Evolutionary conservation across 2,797 vertebrate species (phyloP).

Genomic region (Thalassophryne amazonica): DNA sequence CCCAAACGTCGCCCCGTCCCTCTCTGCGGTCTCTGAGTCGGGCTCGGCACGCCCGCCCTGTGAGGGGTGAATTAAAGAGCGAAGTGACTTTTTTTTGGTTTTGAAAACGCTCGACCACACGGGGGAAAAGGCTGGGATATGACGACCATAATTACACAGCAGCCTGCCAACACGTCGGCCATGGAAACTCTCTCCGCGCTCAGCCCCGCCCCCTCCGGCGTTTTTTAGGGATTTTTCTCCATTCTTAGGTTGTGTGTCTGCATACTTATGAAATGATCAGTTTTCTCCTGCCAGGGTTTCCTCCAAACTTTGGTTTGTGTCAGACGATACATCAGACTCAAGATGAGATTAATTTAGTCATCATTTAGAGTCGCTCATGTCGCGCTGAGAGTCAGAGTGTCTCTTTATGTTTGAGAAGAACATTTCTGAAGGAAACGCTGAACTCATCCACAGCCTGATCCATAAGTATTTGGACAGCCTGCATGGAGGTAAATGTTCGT

Average conservation of each 20-base stretch:
- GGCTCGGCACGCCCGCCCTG: not conserved
- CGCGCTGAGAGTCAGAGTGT: no score
- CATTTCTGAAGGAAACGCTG: no score
- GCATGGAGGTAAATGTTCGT: no score
- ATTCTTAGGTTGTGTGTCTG: slow-evolving; percentile 33
- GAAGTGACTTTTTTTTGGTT: slow-evolving; percentile 29
- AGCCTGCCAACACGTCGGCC: slow-evolving; percentile 75
- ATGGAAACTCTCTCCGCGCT: slow-evolving; percentile 80
- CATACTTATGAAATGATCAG: slow-evolving; percentile 27
- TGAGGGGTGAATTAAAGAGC: slow-evolving; percentile 34
- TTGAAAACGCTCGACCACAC: slow-evolving; percentile 27
- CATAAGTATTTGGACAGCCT: no score
- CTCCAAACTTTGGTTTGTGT: no score
- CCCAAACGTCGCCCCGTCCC: not conserved
- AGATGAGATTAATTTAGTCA: no score
- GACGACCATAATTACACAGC: slow-evolving; percentile 35
- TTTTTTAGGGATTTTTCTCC: slow-evolving; percentile 36
- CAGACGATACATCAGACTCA: no score
- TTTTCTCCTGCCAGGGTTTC: slow-evolving; percentile 11
- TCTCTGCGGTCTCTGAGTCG: not conserved
- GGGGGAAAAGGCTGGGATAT: slow-evolving; percentile 22
- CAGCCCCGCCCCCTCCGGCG: not conserved
- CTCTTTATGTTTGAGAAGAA: no score
- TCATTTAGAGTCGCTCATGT: no score
- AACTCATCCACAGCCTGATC: no score